phyloP scores from a whole-genome alignment of 2,113 vertebrate species.

The Pristiophorus japonicus region DNA sequence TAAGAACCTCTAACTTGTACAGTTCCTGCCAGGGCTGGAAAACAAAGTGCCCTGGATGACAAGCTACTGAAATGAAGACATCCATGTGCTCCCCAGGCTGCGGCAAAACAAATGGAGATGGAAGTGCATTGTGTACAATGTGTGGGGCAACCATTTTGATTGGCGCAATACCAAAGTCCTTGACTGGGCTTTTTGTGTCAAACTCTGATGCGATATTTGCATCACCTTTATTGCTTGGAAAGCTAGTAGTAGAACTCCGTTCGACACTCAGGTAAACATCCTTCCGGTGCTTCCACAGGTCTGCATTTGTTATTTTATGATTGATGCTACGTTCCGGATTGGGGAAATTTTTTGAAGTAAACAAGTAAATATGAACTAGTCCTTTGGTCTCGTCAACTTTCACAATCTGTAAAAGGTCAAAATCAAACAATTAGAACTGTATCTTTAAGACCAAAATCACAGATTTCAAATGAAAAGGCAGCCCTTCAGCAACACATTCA shows the following conservation, averaged over 20 bases:
- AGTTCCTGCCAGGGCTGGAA: constrained; percentile 84
- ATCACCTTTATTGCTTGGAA: constrained; percentile 35
- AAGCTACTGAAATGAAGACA: constrained; percentile 78
- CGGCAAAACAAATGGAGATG: constrained; percentile 64
- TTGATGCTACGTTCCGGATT: constrained; percentile 70
- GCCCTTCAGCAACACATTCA: background rate
- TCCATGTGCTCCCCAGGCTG: constrained; percentile 76
- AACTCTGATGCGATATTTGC: constrained; percentile 28
- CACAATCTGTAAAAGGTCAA: constrained; percentile 57
- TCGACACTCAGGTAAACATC: constrained; percentile 73
- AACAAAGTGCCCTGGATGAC: constrained; percentile 87
- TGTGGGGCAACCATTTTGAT: constrained; percentile 23
- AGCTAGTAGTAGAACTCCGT: constrained; percentile 41
- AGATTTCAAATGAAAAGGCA: background rate
- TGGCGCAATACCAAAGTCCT: constrained; percentile 24
- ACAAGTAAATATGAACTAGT: constrained; percentile 70
- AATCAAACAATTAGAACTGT: background rate
- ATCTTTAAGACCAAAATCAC: background rate
- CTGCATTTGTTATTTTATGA: constrained; percentile 64
- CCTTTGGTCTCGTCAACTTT: constrained; percentile 60
- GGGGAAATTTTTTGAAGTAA: constrained; percentile 58
- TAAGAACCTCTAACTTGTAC: constrained; percentile 77
- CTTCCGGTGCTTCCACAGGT: constrained; percentile 76
- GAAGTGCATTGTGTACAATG: constrained; percentile 48
- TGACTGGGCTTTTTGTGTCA: background rate